A percentile compares a stretch with the other conserved stretches of the same genome.
Evolutionary conservation across 2,797 vertebrate genomes (phyloP).

Genomic region (Sebastes iracundus): DNA sequence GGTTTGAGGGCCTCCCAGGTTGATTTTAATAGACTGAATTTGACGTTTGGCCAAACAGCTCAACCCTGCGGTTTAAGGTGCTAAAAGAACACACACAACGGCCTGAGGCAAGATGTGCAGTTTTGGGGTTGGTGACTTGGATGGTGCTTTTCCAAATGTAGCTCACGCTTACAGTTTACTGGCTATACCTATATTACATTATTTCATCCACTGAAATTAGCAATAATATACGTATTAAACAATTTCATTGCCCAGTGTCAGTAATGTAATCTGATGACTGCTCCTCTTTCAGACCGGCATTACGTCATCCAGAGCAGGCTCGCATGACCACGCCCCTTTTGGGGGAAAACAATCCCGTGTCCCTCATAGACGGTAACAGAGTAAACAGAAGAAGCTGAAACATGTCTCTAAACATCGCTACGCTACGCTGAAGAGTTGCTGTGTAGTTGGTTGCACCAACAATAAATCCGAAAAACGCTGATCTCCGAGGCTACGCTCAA

Average conservation of each 20-base stretch:
- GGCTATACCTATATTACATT: background rate
- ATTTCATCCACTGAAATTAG: background rate
- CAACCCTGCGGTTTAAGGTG: conserved; percentile 23
- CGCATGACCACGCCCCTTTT: no score
- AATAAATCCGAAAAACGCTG: no score
- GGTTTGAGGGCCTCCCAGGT: conserved; percentile 49
- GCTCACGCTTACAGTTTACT: background rate
- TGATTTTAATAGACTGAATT: conserved; percentile 42
- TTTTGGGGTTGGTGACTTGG: background rate
- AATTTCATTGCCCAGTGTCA: background rate
- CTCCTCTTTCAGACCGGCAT: no score
- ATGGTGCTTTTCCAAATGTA: background rate
- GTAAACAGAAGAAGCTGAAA: no score
- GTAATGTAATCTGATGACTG: background rate
- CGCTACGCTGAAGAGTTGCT: no score
- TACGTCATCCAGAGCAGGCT: no score
- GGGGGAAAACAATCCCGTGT: no score
- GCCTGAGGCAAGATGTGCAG: background rate
- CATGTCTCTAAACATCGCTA: no score
- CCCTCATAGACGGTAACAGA: no score
- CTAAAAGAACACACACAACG: conserved; percentile 9
- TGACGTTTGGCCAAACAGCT: conserved; percentile 35
- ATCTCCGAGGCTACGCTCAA: no score
- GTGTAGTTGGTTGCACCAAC: no score
- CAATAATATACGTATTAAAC: background rate